Conservation (phyloP, 2,888 invertebrate genomes). For the Adelphocoris suturalis region DNA sequence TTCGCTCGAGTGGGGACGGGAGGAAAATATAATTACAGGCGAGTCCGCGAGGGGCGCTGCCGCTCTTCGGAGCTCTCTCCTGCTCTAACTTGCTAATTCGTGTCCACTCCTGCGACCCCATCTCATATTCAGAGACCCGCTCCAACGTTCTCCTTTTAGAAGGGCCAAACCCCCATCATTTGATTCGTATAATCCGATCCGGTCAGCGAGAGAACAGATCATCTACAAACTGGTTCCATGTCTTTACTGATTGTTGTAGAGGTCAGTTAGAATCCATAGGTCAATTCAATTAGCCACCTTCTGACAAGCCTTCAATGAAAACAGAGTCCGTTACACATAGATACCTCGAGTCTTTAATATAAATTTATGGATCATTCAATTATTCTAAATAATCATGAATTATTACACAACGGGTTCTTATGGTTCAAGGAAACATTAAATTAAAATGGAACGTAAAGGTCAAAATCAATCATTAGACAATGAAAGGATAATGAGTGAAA, state of each 20-base stretch:
- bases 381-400: no score
- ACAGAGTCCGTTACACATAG: no score
- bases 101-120: conserved; percentile 47
- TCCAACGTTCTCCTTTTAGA: not conserved
- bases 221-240: not conserved
- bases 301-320: no score
- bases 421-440: no score
- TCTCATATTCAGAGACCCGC: conserved; percentile 54
- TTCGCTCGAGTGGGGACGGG: not conserved
- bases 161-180: not conserved
- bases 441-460: no score
- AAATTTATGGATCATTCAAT: no score
- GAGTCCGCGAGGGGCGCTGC: no score
- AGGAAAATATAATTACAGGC: conserved; percentile 48
- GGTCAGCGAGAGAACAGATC: not conserved
- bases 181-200: conserved; percentile 41
- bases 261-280: not conserved
- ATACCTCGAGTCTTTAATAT: no score
- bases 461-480: no score
- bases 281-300: no score
- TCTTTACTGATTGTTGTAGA: not conserved
- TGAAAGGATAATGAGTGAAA: no score
- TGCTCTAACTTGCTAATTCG: conserved; percentile 60
- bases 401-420: no score
- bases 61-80: not conserved